Evolutionary conservation across 2,797 vertebrate species (phyloP).

Genomic region (Danio kyathit): DNA sequence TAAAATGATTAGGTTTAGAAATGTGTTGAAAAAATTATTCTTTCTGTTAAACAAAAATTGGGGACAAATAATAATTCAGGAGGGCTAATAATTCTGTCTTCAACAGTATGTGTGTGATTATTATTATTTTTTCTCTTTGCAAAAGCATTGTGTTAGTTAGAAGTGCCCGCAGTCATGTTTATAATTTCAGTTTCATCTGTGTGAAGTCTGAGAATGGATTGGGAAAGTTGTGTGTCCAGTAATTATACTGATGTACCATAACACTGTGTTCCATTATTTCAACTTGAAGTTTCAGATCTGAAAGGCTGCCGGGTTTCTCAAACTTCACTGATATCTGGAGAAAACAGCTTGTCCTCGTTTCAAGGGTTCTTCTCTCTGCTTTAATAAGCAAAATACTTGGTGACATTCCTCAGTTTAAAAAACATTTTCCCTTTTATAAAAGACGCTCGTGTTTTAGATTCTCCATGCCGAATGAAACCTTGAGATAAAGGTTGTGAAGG

Average conservation of each 20-base stretch:
- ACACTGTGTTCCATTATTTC: neutral
- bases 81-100: no score
- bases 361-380: conserved; percentile 2
- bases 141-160: neutral
- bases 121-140: neutral
- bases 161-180: conserved; percentile 11
- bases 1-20: no score
- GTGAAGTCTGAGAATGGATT: neutral
- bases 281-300: neutral
- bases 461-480: conserved; percentile 13
- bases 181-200: conserved; percentile 2
- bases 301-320: neutral
- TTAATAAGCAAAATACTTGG: conserved; percentile 42
- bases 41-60: no score
- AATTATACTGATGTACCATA: neutral
- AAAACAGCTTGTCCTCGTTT: conserved; percentile 15
- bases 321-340: conserved; percentile 22
- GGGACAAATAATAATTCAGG: no score
- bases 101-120: neutral
- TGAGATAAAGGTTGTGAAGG: conserved; percentile 26
- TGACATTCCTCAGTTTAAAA: conserved; percentile 37
- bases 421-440: conserved; percentile 35
- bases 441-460: conserved; percentile 21
- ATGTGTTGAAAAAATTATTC: no score
- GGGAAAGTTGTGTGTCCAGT: neutral